phyloP scores from a whole-genome alignment of 2,888 invertebrate species.

The Heliconius ethilla region DNA sequence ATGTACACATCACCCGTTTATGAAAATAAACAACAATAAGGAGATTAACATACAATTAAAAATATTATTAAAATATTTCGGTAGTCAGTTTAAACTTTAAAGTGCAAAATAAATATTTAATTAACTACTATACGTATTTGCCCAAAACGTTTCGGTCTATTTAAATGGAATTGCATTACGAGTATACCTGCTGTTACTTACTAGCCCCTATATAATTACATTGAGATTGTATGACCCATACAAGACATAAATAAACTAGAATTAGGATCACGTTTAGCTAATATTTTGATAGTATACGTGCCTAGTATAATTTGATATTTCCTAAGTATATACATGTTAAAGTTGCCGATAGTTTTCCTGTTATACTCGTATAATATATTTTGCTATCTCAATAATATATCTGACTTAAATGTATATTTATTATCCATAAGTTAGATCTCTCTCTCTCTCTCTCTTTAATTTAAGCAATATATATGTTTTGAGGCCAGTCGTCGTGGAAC shows the following conservation, averaged over 20 bases:
- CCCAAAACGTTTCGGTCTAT: neutral
- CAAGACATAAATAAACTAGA: neutral
- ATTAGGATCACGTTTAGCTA: conserved; percentile 19
- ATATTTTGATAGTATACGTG: conserved; percentile 15
- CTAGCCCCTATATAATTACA: neutral
- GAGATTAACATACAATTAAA: no score
- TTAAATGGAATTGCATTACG: neutral
- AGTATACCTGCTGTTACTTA: conserved; percentile 4
- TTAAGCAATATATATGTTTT: neutral
- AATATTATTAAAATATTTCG: no score
- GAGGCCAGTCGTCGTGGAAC: no score
- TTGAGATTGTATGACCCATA: conserved; percentile 3
- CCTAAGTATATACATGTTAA: neutral
- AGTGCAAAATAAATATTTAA: neutral
- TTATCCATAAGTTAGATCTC: neutral
- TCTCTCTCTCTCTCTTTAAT: neutral
- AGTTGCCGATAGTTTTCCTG: neutral
- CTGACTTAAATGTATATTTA: neutral
- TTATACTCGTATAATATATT: neutral
- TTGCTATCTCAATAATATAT: neutral
- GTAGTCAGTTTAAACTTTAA: neutral
- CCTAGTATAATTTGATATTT: conserved; percentile 5
- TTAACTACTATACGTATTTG: neutral
- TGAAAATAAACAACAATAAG: no score
- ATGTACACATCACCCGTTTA: no score